phyloP scores from a whole-genome alignment of 2,888 invertebrate genomes.

The Xestia sexstrigata region DNA sequence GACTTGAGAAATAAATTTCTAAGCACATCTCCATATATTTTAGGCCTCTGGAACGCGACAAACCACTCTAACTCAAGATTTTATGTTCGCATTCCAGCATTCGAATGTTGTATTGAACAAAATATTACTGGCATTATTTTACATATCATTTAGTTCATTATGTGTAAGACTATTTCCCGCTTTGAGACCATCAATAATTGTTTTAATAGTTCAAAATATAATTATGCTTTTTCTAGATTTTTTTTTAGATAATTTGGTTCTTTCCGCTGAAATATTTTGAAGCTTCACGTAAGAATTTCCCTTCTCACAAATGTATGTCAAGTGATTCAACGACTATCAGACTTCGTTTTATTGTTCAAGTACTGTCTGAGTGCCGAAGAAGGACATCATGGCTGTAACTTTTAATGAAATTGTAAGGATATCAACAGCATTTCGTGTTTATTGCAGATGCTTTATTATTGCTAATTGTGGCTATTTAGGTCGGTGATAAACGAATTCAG shows the following conservation, averaged over 20 bases:
- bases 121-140: conserved; percentile 19
- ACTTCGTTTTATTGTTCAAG: conserved; percentile 85
- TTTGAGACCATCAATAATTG: conserved; percentile 4
- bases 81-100: conserved; percentile 34
- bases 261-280: conserved; percentile 60
- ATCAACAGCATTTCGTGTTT: conserved; percentile 77
- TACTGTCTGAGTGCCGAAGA: conserved; percentile 75
- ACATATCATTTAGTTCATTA: conserved; percentile 18
- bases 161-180: not conserved
- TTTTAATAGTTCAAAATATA: not conserved
- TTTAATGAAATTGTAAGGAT: conserved; percentile 81
- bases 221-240: not conserved
- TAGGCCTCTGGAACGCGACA: conserved; percentile 6
- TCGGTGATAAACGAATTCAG: conserved; percentile 68
- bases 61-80: conserved; percentile 16
- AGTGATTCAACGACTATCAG: conserved; percentile 81
- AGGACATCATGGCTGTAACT: conserved; percentile 83
- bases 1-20: conserved; percentile 17
- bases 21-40: conserved; percentile 43
- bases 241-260: not conserved
- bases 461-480: conserved; percentile 77
- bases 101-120: conserved; percentile 23
- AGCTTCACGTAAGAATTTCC: conserved; percentile 67
- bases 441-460: conserved; percentile 75
- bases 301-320: conserved; percentile 83